Percentiles rank a stretch among this genome's conserved stretches.
Conservation (phyloP, 2,797 vertebrate species). For the Cheracebus regulus region DNA sequence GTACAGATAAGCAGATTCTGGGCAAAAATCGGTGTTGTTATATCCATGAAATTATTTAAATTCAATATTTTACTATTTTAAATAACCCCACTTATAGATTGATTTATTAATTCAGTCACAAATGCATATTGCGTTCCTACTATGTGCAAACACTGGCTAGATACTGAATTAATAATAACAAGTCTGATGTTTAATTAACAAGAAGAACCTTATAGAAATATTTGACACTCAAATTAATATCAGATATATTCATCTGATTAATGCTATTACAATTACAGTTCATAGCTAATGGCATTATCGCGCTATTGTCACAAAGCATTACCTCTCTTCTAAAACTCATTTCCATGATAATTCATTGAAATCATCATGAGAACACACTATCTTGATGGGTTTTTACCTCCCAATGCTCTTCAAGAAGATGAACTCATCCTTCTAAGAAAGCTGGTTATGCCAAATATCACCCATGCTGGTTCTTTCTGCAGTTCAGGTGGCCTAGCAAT, state of each 20-base stretch:
- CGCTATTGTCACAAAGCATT: conserved; percentile 78
- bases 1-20: neutral
- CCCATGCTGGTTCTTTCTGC: neutral
- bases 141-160: conserved; percentile 61
- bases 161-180: conserved; percentile 68
- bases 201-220: conserved; percentile 78
- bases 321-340: conserved; percentile 76
- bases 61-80: conserved; percentile 49
- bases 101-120: conserved; percentile 45
- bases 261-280: conserved; percentile 78
- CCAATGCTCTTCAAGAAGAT: conserved; percentile 61
- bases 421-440: conserved; percentile 63
- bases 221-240: conserved; percentile 79
- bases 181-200: conserved; percentile 73
- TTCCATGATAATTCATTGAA: conserved; percentile 81
- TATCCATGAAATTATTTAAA: conserved; percentile 8
- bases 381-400: conserved; percentile 78
- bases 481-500: conserved; percentile 30
- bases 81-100: conserved; percentile 34
- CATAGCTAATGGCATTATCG: conserved; percentile 76
- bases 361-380: conserved; percentile 77
- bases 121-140: conserved; percentile 67
- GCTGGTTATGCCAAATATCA: conserved; percentile 58
- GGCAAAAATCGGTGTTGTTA: conserved; percentile 14
- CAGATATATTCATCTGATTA: conserved; percentile 78